These are phyloP conservation scores for Chrysotoxum bicinctum DNA, from an alignment of 2,888 invertebrate species.

Conservation along the genomic window DNA sequence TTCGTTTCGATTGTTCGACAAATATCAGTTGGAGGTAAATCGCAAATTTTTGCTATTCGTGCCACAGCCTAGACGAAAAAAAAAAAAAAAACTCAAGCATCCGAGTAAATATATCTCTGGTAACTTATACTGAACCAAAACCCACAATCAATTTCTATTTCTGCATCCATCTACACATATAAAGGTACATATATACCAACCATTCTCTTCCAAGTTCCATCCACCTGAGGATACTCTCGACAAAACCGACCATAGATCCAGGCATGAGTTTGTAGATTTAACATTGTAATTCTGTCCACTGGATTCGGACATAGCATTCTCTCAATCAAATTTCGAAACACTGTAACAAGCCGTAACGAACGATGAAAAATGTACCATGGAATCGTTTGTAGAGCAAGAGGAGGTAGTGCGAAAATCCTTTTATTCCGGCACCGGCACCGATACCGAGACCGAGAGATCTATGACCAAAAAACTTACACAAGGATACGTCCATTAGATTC, in stretches of 20 bases:
- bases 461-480: slow-evolving; percentile 49
- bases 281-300: slow-evolving; percentile 71
- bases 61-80: slow-evolving; percentile 44
- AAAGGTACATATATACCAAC: slow-evolving; percentile 27
- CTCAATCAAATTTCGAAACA: slow-evolving; percentile 73
- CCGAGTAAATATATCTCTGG: not conserved
- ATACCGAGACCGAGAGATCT: not conserved
- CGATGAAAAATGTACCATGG: slow-evolving; percentile 1
- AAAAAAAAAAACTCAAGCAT: not conserved
- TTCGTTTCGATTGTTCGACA: slow-evolving; percentile 83
- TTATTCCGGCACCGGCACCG: not conserved
- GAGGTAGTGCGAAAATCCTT: slow-evolving; percentile 30
- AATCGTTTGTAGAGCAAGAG: not conserved
- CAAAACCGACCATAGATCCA: slow-evolving; percentile 73
- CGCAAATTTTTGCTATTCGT: slow-evolving; percentile 83
- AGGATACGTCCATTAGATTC: slow-evolving; percentile 75
- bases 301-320: slow-evolving; percentile 74
- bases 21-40: slow-evolving; percentile 81
- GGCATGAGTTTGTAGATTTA: slow-evolving; percentile 72
- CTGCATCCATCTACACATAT: not conserved
- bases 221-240: slow-evolving; percentile 65
- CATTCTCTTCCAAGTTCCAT: slow-evolving; percentile 61
- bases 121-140: not conserved
- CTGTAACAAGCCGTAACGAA: slow-evolving; percentile 51
- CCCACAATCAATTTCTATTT: not conserved